A percentile compares a stretch with the other conserved stretches of the same genome.
Evolutionary conservation across 2,888 invertebrate species (phyloP).

Genomic region (Yponomeuta cagnagella): DNA sequence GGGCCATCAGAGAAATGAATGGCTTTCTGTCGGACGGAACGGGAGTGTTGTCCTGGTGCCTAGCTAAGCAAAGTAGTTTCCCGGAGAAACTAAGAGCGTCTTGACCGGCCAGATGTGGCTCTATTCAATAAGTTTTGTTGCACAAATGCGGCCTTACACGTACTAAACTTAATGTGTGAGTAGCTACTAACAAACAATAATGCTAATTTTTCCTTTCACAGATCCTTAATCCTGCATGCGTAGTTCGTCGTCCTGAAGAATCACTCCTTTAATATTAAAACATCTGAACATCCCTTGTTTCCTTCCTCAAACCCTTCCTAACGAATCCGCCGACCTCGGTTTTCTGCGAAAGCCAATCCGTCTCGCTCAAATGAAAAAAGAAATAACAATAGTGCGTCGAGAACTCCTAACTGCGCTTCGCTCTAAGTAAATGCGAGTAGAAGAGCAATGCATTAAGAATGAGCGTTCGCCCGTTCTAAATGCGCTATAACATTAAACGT

Average conservation of each 20-base stretch:
- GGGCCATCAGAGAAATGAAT: conserved; percentile 71
- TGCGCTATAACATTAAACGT: not conserved
- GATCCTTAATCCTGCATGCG: not conserved
- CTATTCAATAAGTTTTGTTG: not conserved
- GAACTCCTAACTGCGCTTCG: not conserved
- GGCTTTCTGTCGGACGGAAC: conserved; percentile 48
- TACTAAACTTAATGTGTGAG: not conserved
- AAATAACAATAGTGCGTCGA: not conserved
- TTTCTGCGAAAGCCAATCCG: not conserved
- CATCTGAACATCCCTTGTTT: not conserved
- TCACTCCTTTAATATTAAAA: not conserved
- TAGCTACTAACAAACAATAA: not conserved
- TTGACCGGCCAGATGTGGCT: not conserved
- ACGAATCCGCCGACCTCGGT: not conserved
- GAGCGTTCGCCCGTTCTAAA: not conserved
- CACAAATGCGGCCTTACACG: not conserved
- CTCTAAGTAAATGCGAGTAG: too few species aligned
- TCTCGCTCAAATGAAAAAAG: not conserved
- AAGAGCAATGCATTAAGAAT: not conserved
- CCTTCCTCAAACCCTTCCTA: conserved; percentile 1
- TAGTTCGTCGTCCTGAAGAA: not conserved
- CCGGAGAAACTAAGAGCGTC: conserved; percentile 23
- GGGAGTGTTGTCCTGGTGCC: conserved; percentile 49
- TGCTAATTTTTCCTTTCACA: not conserved
- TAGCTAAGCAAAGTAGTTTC: conserved; percentile 50